Conservation (phyloP, 2,113 vertebrate species). For the Notarius lentiginosus region DNA sequence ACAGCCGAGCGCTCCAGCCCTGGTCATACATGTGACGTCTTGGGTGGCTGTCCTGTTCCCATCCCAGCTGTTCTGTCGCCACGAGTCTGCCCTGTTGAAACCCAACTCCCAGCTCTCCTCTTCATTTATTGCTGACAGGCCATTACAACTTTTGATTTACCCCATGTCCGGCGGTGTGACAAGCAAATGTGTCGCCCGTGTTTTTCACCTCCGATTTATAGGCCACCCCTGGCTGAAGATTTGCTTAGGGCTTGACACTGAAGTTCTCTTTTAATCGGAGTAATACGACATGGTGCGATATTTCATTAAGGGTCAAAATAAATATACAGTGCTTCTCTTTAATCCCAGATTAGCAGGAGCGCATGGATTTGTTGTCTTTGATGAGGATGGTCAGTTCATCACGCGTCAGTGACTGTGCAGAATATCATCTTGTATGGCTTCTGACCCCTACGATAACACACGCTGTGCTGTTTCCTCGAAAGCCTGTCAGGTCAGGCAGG, state of each 20-base stretch:
- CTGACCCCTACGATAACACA: slow-evolving; percentile 2
- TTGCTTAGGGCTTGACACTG: slow-evolving; percentile 51
- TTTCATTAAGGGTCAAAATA: slow-evolving; percentile 31
- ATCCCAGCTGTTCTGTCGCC: slow-evolving; percentile 50
- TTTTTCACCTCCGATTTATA: slow-evolving; percentile 56
- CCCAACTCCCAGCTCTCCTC: slow-evolving; percentile 45
- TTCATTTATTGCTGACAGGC: slow-evolving; percentile 58
- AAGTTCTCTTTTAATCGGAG: slow-evolving; percentile 43
- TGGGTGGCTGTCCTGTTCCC: slow-evolving; percentile 45
- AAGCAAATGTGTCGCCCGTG: slow-evolving; percentile 47
- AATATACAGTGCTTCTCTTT: slow-evolving; percentile 1
- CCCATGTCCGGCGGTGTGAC: slow-evolving; percentile 47
- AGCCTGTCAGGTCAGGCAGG: neutral
- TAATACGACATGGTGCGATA: slow-evolving; percentile 15
- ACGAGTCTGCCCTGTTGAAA: slow-evolving; percentile 56
- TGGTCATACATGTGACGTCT: slow-evolving; percentile 31
- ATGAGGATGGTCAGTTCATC: neutral
- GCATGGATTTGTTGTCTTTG: neutral
- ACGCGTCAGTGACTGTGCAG: neutral
- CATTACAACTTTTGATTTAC: slow-evolving; percentile 61
- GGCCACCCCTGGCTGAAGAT: slow-evolving; percentile 34
- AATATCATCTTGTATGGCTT: neutral
- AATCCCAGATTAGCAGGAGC: neutral
- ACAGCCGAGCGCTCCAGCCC: neutral
- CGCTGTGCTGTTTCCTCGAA: neutral